Percentiles rank a stretch among this genome's conserved stretches.
phyloP scores from a whole-genome alignment of 2,113 vertebrate species.

The Oostethus manadensis region DNA sequence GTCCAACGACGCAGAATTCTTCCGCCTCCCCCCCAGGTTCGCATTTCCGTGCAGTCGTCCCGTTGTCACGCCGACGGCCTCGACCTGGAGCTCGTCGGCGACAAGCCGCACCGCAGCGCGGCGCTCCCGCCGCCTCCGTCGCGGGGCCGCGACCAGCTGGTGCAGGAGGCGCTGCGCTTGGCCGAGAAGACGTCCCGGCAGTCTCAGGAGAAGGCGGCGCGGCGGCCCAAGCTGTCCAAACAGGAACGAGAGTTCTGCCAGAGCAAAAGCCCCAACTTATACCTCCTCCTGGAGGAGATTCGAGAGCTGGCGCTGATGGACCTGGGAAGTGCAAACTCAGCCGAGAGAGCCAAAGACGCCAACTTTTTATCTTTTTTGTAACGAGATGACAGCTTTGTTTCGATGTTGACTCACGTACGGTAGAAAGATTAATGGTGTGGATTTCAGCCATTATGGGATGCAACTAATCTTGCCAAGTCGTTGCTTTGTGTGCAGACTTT shows the following conservation, averaged over 20 bases:
- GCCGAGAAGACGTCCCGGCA: conserved; percentile 75
- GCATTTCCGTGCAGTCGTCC: conserved; percentile 73
- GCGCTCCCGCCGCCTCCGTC: conserved; percentile 4
- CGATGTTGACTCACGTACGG: neutral
- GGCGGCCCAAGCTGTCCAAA: conserved; percentile 52
- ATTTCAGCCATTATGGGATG: neutral
- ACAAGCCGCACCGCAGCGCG: conserved; percentile 44
- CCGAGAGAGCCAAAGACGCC: neutral
- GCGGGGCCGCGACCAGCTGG: conserved; percentile 69
- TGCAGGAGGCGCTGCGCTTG: conserved; percentile 80
- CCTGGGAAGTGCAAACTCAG: neutral
- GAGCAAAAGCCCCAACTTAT: conserved; percentile 79
- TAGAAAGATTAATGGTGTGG: neutral
- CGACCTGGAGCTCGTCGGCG: conserved; percentile 78
- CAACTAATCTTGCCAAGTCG: neutral
- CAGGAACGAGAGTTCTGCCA: conserved; percentile 81
- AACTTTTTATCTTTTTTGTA: neutral
- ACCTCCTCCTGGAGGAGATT: conserved; percentile 88
- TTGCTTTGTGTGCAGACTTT: too few relatives aligned
- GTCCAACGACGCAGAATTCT: too few relatives aligned
- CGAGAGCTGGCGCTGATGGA: conserved; percentile 78
- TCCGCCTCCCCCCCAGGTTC: conserved; percentile 72
- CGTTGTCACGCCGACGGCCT: conserved; percentile 79
- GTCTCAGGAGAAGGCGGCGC: conserved; percentile 61
- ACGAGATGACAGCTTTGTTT: neutral